These are phyloP conservation scores for Lycodopsis pacificus DNA, from an alignment of 2,797 vertebrate genomes.

Conservation along the genomic window DNA sequence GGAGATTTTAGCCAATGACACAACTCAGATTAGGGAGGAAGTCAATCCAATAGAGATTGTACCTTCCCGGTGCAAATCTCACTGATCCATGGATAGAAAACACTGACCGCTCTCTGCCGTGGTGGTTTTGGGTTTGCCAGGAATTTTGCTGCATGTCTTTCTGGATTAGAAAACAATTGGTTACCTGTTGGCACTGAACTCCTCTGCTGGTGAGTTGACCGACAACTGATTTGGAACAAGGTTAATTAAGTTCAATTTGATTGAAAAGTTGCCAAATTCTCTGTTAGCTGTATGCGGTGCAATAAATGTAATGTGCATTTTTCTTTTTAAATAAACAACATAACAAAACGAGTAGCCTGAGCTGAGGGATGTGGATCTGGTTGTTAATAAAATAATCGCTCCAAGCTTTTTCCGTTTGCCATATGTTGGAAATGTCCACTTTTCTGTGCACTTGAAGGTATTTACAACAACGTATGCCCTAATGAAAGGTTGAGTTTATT, in stretches of 20 bases:
- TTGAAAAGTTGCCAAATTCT: not conserved
- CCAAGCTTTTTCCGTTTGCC: not conserved
- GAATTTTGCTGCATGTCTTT: conserved; percentile 12
- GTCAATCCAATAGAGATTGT: conserved; percentile 80
- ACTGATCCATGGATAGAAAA: conserved; percentile 63
- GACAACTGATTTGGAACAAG: conserved; percentile 1
- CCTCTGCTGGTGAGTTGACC: conserved; percentile 67
- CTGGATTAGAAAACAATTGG: conserved; percentile 39
- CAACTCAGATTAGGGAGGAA: conserved; percentile 76
- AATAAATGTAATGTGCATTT: not conserved
- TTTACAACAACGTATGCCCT: not conserved
- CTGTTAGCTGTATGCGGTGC: not conserved
- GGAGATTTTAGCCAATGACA: conserved; percentile 66
- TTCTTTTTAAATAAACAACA: not conserved
- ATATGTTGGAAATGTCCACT: not conserved
- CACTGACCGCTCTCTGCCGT: conserved; percentile 6
- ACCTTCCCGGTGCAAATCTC: conserved; percentile 60
- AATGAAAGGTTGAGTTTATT: not conserved
- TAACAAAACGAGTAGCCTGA: not conserved
- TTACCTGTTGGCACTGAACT: conserved; percentile 37
- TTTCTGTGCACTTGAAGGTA: not conserved
- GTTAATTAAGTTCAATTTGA: not conserved
- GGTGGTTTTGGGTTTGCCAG: conserved; percentile 10
- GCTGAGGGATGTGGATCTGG: conserved; percentile 4
- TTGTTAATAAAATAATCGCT: not conserved